Evolutionary conservation across 2,888 invertebrate genomes (phyloP), one percentile per base, ranked within the genome.

Genomic region (Cantharis lateralis): DNA sequence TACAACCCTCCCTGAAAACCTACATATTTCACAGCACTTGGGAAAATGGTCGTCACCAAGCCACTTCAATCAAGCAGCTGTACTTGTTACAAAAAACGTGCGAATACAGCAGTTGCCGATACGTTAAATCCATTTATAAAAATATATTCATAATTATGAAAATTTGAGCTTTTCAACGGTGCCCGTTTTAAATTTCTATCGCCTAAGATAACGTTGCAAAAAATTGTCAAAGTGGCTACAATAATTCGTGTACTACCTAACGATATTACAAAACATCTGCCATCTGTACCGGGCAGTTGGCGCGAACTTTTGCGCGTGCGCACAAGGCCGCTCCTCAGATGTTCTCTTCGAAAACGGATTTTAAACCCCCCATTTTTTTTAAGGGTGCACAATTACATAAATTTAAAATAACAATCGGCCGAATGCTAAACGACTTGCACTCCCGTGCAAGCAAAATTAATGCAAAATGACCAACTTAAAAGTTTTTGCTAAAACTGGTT

Each of bases 241-340:
- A 80, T 80, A 82, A 83, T 83, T 82, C 85, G 85, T 85, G 84
- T 83, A 84, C 83, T 83, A 83, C 81, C 80, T 81, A 83, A 80
- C 82, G 83, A 85, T 82, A 86, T 87, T 88, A 88, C 87, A 88
- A 89, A 88, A 88, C 89, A 89, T 89, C 88, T 88, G 88, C 88
- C 87, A 88, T 88, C 88, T 88, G 88, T 87, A 87, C 87, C 88
- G 85, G 87, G 87, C 87, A 86, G 83, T 88, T 88, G 88, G 88
- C 89, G 89, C 88, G 87, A 88, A 88, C 82, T 81, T 80, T 76
- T 83, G 82, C 87, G 88, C 86, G 80, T 83, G 87, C 86, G 86
- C 82, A 79, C 70, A 73, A 68, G 72, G 72, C 79, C 79, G 76
- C 81, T 78, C 80, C 82, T 83, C 84, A 82, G 82, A 83, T 83